Evolutionary conservation across 1,140 invertebrate genomes (phyloP).

Genomic region (Aphelenchoides avenae): DNA sequence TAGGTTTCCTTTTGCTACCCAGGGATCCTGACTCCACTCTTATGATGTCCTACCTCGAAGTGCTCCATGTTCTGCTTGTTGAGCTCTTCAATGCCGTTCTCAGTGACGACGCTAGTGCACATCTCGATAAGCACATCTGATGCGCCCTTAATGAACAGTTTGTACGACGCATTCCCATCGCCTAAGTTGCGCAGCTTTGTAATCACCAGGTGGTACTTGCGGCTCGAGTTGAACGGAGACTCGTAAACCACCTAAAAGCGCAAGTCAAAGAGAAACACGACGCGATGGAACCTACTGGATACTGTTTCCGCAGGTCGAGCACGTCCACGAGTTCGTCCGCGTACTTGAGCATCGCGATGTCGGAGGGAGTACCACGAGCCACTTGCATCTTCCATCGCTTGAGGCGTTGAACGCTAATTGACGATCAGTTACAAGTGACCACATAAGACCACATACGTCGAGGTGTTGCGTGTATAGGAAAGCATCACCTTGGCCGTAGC

Average conservation of each 20-base stretch:
- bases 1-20: no score
- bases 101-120: conserved; percentile 37
- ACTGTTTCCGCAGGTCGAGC: conserved; percentile 30
- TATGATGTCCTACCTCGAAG: conserved; percentile 24
- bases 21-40: no score
- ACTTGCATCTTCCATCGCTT: no score
- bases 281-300: no score
- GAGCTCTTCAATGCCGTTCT: conserved; percentile 11
- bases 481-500: no score
- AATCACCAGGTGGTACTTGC: conserved; percentile 54
- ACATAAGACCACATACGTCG: no score
- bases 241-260: conserved; percentile 51
- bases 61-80: conserved; percentile 30
- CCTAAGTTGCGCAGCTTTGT: conserved; percentile 16
- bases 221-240: conserved; percentile 54
- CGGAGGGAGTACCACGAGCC: conserved; percentile 50
- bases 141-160: conserved; percentile 51
- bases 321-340: conserved; percentile 34
- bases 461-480: no score
- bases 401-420: no score
- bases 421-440: no score
- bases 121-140: conserved; percentile 47
- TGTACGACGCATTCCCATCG: conserved; percentile 35
- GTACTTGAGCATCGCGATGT: conserved; percentile 42
- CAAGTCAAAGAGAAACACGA: no score